Evolutionary conservation across 2,113 vertebrate genomes (phyloP).

Genomic region (Equus quagga): DNA sequence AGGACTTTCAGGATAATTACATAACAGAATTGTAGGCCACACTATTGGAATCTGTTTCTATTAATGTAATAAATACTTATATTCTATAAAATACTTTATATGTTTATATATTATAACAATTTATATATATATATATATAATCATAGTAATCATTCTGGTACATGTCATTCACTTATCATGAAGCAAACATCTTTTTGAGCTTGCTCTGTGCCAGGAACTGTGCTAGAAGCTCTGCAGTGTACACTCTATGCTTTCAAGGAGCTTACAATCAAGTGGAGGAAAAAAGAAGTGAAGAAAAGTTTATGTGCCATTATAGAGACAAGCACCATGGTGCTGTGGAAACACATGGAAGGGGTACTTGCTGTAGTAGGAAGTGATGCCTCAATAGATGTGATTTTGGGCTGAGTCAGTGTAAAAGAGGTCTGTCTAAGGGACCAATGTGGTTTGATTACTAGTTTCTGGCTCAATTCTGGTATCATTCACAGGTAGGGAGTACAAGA

Average conservation of each 20-base stretch:
- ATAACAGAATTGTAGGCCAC: neutral
- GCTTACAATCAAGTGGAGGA: neutral
- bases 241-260: neutral
- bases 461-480: neutral
- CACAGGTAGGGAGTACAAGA: neutral
- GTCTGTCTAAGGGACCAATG: neutral
- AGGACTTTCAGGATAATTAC: neutral
- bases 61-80: neutral
- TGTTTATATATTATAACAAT: neutral
- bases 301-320: neutral
- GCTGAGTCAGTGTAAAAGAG: neutral
- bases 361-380: neutral
- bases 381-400: neutral
- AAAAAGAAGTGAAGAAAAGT: neutral
- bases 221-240: neutral
- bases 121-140: neutral
- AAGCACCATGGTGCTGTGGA: neutral
- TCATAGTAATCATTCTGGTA: neutral
- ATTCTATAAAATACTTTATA: neutral
- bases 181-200: neutral
- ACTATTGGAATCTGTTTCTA: neutral
- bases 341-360: too few relatives aligned
- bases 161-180: neutral
- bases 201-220: neutral
- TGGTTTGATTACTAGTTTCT: neutral